phyloP scores from a whole-genome alignment of 2,113 vertebrate genomes.

The Melierax canorus region DNA sequence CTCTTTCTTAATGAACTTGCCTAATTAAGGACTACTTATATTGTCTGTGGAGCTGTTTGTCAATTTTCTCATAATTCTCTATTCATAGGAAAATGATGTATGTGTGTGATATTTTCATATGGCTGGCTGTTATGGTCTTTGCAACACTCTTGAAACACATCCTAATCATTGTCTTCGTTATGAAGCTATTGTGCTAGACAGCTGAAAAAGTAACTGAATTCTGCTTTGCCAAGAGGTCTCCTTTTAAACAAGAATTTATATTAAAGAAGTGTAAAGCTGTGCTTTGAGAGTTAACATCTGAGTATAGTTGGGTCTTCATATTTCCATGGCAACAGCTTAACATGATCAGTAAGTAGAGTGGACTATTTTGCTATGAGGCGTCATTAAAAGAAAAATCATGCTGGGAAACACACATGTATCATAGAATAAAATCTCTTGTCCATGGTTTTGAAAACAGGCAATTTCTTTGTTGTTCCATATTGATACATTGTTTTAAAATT shows the following conservation, averaged over 20 bases:
- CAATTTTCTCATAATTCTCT: neutral
- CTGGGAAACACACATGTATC: conserved; percentile 38
- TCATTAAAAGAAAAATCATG: conserved; percentile 47
- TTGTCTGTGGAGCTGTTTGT: neutral
- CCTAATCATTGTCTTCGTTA: neutral
- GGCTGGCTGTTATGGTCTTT: neutral
- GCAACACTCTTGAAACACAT: neutral
- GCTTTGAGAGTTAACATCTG: conserved; percentile 50
- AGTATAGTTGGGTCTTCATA: conserved; percentile 21
- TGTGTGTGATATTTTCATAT: neutral
- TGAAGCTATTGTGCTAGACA: neutral
- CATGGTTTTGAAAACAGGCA: neutral
- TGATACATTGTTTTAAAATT: conserved; percentile 44
- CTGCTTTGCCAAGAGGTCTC: neutral
- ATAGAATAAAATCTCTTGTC: conserved; percentile 26
- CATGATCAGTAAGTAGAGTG: conserved; percentile 60
- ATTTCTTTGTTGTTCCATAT: conserved; percentile 2
- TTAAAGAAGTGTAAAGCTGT: neutral
- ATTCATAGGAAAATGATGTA: neutral
- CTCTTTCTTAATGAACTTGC: neutral
- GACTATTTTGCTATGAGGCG: conserved; percentile 52
- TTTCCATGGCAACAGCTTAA: conserved; percentile 68
- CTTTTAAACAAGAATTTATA: neutral
- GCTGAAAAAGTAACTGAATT: neutral
- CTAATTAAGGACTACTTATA: neutral